Evolutionary conservation across 2,113 vertebrate species (phyloP), one percentile per base, ranked within the genome.

Genomic region (Proterorhinus semilunaris): DNA sequence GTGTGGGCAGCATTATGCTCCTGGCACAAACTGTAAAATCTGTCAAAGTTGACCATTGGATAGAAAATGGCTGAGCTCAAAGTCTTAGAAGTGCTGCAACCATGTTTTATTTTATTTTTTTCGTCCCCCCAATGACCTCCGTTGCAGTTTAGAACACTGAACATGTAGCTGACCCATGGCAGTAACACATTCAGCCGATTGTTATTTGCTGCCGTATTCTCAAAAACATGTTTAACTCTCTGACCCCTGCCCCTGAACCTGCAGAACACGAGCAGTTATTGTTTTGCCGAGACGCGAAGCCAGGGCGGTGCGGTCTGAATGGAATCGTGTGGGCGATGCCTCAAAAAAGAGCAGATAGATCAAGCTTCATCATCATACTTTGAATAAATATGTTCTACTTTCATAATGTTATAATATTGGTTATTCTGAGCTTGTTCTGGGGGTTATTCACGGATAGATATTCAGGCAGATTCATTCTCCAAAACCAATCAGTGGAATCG

Each of bases 1-100:
- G 55, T 58, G 55, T 58, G 55, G 55, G 55, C 55, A 58, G 55
- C 27, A 36, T 58, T 27, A 58, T 11, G 27, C 10, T 36, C 27
- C 4, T 42, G 55, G 55, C 27, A 42, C 13, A 58, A 13, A 36
- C 27, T 7, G 55, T 7, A 42, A 11, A 58, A 11, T 16, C 52
- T 1, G 17, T 12, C 21, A 42, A 13, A 58, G 55, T 42, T 7
- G 9, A 58, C 6, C 8, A 42, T 36, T 58, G 10, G 5, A 42
- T 42, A 36, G 27, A 42, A 42, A 36, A 13, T 42, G 11, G 10
- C 11, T 13, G 11, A 42, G 27, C 13, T 42, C 12, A 42, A 42
- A 58, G 10, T 58, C 11, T 3, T 58, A 12, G 10, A 42, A 15
- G 6, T 7, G 46, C 27, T 6, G 10, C 10, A 47, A 7, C 7